These are phyloP conservation scores for Chloroclysta siterata DNA, from an alignment of 2,888 invertebrate species.

Conservation along the genomic window DNA sequence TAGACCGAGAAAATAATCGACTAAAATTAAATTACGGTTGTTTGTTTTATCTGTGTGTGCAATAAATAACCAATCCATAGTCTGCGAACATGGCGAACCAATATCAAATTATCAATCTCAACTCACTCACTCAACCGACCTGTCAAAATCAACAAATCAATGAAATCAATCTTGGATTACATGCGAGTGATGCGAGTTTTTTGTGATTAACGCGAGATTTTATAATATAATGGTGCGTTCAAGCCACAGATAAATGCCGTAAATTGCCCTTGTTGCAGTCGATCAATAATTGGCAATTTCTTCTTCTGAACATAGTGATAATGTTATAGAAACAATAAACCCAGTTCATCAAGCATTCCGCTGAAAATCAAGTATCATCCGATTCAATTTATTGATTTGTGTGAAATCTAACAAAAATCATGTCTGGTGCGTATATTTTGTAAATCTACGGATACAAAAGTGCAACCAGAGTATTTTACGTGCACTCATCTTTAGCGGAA, in stretches of 20 bases:
- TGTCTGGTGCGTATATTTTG: constrained; percentile 17
- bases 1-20: too few species aligned
- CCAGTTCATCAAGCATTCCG: constrained; percentile 5
- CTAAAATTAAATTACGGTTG: too few species aligned
- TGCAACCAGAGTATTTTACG: constrained; percentile 17
- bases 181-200: too few species aligned
- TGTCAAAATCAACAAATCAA: constrained; percentile 15
- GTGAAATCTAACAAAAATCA: constrained; percentile 20
- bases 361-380: constrained; percentile 16
- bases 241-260: neutral
- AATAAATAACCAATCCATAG: too few species aligned
- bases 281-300: neutral
- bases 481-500: constrained; percentile 51
- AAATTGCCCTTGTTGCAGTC: neutral
- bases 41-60: too few species aligned
- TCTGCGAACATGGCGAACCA: too few species aligned
- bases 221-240: neutral
- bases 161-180: too few species aligned
- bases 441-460: constrained; percentile 16
- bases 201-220: neutral
- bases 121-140: neutral
- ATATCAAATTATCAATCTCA: neutral
- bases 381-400: constrained; percentile 27
- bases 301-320: too few species aligned
- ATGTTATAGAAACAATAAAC: constrained; percentile 17